These are phyloP conservation scores for Heliconius hewitsoni DNA, from an alignment of 1,140 invertebrate genomes.

Conservation along the genomic window DNA sequence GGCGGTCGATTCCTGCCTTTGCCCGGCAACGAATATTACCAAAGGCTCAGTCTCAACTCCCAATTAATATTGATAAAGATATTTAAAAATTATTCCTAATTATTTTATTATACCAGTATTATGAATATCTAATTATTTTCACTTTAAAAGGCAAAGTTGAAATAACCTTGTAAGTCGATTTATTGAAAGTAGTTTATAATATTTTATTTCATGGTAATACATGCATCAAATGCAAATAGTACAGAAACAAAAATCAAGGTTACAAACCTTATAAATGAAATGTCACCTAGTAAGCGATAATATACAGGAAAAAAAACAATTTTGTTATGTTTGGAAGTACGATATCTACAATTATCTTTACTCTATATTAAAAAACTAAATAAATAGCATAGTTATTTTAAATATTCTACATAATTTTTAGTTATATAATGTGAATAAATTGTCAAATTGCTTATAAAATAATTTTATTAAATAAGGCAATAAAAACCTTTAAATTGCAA, in stretches of 20 bases:
- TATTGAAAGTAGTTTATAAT: background rate
- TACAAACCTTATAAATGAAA: background rate
- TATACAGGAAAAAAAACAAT: background rate
- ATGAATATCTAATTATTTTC: background rate
- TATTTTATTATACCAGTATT: background rate
- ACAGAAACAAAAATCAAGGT: background rate
- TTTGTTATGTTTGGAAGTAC: no score
- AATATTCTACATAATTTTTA: no score
- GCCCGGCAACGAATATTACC: constrained; percentile 48
- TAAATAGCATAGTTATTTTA: no score
- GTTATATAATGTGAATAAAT: no score
- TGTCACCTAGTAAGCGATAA: background rate
- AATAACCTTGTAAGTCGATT: background rate
- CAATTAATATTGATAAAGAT: background rate
- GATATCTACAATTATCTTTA: no score
- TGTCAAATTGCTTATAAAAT: no score
- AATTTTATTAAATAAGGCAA: no score
- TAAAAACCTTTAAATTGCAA: background rate
- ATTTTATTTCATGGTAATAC: background rate
- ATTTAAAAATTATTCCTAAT: background rate
- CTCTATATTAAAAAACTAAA: no score
- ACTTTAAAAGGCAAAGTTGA: background rate
- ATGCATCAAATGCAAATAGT: constrained; percentile 8
- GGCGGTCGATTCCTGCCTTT: constrained; percentile 49
- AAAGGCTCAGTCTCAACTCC: background rate